Base-by-base conservation (phyloP, 2,797 vertebrate genomes). In the Taeniopygia guttata region DNA sequence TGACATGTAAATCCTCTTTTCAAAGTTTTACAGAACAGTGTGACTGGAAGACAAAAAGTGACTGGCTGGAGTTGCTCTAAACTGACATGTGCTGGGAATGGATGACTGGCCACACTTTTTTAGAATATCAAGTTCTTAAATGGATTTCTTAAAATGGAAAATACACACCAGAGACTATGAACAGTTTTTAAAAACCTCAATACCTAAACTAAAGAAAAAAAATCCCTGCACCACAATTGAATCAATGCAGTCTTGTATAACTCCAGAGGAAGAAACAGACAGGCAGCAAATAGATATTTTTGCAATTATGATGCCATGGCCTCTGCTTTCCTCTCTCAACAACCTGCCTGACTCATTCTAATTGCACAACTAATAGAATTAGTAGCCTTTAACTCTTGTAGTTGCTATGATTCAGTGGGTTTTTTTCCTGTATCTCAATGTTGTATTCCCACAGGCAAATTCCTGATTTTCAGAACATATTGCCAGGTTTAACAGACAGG, bases 221-320 rank as follows among this genome's bases (percentile, higher is more conserved):
- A 52, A 12, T 0, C 2, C 7, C 19, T 58, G 32, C 0, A 2
- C 9, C 68, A 75, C 38, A 75, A 54, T 5, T 67, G 7, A 5
- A 2, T 73, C 30, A n/a, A 43, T 36, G 48, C 7, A 48, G 55
- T 55, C 40, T 77, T 90, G 63, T 36, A 5, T 20, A 82, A 51
- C 40, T 79, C 11, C 51, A 79, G 36, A 82, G 9, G 15, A 88
- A 78, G 45, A 88, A 86, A 58, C 0, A 73, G 48, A 67, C 13
- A 11, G 48, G 26, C 48, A 92, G 27, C 32, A 81, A 91, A 38
- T 15, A 76, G 40, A 56, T 21, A 36, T 64, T 78, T 38, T 48
- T 68, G 22, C 30, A 81, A 29, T 55, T 86, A 78, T 4, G 25
- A 45, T 55, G 51, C 64, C 54, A 42, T 15, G 16, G 48, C 16